Base-by-base conservation (phyloP, 37 sponge, comb jelly and placozoan species). In the Petrosia ficiformis region DNA sequence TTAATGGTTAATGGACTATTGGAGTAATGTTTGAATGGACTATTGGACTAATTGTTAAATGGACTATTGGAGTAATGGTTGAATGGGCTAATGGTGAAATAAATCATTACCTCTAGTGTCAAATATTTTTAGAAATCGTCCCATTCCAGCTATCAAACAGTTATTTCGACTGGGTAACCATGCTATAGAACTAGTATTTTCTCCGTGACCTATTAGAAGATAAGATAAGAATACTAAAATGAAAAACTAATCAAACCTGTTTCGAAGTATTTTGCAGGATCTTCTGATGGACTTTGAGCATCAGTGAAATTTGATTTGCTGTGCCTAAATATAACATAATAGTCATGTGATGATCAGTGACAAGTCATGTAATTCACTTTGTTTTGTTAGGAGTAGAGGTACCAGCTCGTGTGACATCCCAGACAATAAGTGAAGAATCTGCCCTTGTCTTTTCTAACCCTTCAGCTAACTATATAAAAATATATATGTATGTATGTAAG, bases 31-130 rank as follows among this genome's bases (percentile, higher is more conserved):
- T n/a, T n/a, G n/a, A n/a, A n/a, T n/a, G n/a, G n/a, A n/a, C n/a
- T n/a, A n/a, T n/a, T n/a, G n/a, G n/a, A n/a, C n/a, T n/a, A n/a
- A n/a, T n/a, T n/a, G n/a, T n/a, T n/a, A n/a, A n/a, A n/a, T n/a
- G n/a, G n/a, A n/a, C n/a, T n/a, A n/a, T n/a, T n/a, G n/a, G n/a
- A n/a, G n/a, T n/a, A n/a, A n/a, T n/a, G n/a, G n/a, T n/a, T n/a
- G n/a, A n/a, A n/a, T n/a, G n/a, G n/a, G n/a, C n/a, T n/a, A n/a
- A n/a, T n/a, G n/a, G n/a, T n/a, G n/a, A n/a, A n/a, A n/a, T n/a
- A n/a, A n/a, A n/a, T n/a, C 16, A 44, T 29, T 70, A 89, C 90
- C 90, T 80, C 90, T 70, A n/a, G 76, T 80, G 59, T 89, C 90
- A 84, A 68, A 89, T 22, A 89, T 52, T n/a, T 76, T 54, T 63